Percentiles rank a stretch among this genome's conserved stretches.
phyloP scores from a whole-genome alignment of 2,888 invertebrate genomes.

The Phengaris alcon region DNA sequence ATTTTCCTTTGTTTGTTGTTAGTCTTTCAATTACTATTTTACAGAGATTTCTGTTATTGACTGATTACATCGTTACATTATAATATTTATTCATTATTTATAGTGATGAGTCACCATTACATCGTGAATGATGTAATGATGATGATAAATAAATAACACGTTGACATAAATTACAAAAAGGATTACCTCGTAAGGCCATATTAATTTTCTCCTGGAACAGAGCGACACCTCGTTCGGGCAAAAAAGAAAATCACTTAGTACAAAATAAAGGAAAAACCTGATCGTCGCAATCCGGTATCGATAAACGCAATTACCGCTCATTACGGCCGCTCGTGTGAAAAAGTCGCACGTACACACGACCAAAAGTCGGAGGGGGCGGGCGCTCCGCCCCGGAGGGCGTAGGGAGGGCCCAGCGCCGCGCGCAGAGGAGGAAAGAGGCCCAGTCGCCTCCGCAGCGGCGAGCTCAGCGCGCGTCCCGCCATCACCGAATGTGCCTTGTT shows the following conservation, averaged over 20 bases:
- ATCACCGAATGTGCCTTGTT: constrained; percentile 34
- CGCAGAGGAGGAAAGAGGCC: constrained; percentile 65
- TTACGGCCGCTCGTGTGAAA: constrained; percentile 62
- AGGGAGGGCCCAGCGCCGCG: constrained; percentile 63
- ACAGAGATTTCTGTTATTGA: neutral
- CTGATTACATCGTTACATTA: neutral
- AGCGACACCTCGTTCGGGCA: constrained; percentile 14
- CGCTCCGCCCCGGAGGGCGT: constrained; percentile 65
- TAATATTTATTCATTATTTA: neutral
- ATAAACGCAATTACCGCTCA: constrained; percentile 70
- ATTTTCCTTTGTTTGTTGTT: neutral
- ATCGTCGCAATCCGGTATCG: constrained; percentile 51
- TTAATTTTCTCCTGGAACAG: neutral
- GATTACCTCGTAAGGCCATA: neutral
- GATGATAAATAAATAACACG: neutral
- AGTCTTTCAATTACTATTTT: neutral
- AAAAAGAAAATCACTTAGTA: constrained; percentile 29
- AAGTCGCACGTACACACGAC: constrained; percentile 54
- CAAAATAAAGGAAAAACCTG: constrained; percentile 41
- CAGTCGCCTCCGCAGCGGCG: constrained; percentile 71
- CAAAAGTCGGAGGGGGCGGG: constrained; percentile 55
- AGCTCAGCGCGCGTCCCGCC: constrained; percentile 60
- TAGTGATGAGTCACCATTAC: neutral
- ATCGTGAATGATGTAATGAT: neutral
- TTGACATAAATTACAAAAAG: neutral